These are phyloP conservation scores for Campoletis sonorensis DNA, from an alignment of 1,140 invertebrate genomes.

Conservation along the genomic window DNA sequence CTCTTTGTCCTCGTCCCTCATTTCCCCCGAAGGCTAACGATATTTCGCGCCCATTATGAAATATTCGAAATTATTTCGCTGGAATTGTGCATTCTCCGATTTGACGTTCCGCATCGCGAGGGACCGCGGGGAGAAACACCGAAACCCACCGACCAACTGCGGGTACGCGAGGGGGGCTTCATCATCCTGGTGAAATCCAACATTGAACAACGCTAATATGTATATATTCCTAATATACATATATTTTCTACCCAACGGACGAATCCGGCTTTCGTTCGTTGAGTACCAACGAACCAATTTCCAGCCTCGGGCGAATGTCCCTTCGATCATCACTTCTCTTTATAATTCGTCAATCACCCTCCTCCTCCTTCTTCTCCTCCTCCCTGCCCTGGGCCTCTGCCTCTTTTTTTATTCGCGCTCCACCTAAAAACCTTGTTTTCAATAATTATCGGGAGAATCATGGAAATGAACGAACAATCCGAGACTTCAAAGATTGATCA, in stretches of 20 bases:
- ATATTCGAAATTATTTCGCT: conserved; percentile 75
- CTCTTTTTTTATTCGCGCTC: no score
- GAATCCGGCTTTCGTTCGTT: conserved; percentile 34
- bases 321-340: conserved; percentile 1
- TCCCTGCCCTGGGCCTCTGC: conserved; percentile 12
- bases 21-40: conserved; percentile 64
- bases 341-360: no score
- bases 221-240: conserved; percentile 31
- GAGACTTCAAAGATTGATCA: background rate
- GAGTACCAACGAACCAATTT: conserved; percentile 59
- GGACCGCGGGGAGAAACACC: conserved; percentile 51
- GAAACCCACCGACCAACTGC: conserved; percentile 17
- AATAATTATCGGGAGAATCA: background rate
- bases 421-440: background rate
- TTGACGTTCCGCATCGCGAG: conserved; percentile 63
- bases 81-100: conserved; percentile 73
- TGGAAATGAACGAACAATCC: background rate
- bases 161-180: background rate
- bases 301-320: background rate
- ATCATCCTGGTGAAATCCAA: background rate
- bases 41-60: conserved; percentile 74
- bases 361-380: background rate
- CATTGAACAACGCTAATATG: conserved; percentile 17
- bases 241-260: conserved; percentile 13
- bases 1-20: background rate